Evolutionary conservation across 2,888 invertebrate genomes (phyloP).

Genomic region (Sesia apiformis): DNA sequence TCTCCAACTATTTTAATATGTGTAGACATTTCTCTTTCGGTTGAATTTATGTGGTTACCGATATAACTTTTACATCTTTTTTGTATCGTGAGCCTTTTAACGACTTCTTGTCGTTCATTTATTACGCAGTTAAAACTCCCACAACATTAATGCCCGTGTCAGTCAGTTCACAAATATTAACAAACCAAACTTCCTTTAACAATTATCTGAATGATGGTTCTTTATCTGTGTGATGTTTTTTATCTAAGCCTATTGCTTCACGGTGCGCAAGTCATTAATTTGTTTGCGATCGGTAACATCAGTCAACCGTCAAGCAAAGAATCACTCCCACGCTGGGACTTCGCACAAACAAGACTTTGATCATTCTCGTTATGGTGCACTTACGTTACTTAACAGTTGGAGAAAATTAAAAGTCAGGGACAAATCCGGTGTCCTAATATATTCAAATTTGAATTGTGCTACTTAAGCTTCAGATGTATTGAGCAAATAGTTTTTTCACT

Average conservation of each 20-base stretch:
- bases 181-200: constrained; percentile 16
- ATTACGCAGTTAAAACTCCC: background rate
- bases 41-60: background rate
- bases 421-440: constrained; percentile 10
- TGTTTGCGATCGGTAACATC: constrained; percentile 61
- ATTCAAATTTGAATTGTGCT: constrained; percentile 15
- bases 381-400: constrained; percentile 32
- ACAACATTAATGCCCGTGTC: background rate
- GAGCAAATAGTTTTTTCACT: constrained; percentile 23
- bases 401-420: constrained; percentile 34
- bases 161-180: constrained; percentile 1
- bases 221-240: constrained; percentile 26
- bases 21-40: constrained; percentile 5
- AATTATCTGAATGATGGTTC: constrained; percentile 28
- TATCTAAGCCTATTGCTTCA: constrained; percentile 30
- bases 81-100: constrained; percentile 5
- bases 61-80: background rate
- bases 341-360: constrained; percentile 25
- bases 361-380: constrained; percentile 32
- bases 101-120: background rate
- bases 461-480: constrained; percentile 12
- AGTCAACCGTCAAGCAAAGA: constrained; percentile 55
- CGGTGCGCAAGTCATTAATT: constrained; percentile 39
- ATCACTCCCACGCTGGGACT: constrained; percentile 50
- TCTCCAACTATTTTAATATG: background rate